These are phyloP conservation scores for Oryzias melastigma DNA, from an alignment of 2,113 vertebrate species.

Conservation along the genomic window DNA sequence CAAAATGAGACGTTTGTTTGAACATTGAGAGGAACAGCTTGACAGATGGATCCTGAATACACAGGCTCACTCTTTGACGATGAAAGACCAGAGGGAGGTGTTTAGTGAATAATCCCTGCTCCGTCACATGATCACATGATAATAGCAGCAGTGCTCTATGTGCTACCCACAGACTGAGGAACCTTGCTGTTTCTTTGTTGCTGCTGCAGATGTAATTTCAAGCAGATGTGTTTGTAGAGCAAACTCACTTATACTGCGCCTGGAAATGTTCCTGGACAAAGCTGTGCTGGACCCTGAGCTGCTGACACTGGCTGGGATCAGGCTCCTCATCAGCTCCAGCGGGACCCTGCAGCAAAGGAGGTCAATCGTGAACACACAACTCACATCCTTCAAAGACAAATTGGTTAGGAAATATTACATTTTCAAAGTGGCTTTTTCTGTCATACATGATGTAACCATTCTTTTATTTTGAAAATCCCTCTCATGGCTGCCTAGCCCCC, in stretches of 20 bases:
- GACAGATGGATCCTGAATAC: background rate
- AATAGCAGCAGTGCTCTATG: background rate
- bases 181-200: background rate
- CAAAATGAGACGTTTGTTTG: too few relatives aligned
- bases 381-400: slow-evolving; percentile 5
- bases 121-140: background rate
- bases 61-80: background rate
- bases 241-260: slow-evolving; percentile 81
- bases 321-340: slow-evolving; percentile 55
- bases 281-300: slow-evolving; percentile 66
- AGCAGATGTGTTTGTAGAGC: slow-evolving; percentile 3
- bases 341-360: slow-evolving; percentile 57
- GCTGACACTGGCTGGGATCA: slow-evolving; percentile 49
- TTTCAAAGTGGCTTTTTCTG: too few relatives aligned
- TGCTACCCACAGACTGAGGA: background rate
- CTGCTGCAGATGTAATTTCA: background rate
- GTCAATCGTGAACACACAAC: slow-evolving; percentile 1
- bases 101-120: background rate
- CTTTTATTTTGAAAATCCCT: slow-evolving; percentile 1
- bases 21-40: background rate
- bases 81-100: background rate
- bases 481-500: slow-evolving; percentile 20
- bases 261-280: slow-evolving; percentile 81
- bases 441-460: too few relatives aligned
- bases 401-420: background rate